Evolutionary conservation across 2,113 vertebrate species (phyloP).

Genomic region (Numida meleagris): DNA sequence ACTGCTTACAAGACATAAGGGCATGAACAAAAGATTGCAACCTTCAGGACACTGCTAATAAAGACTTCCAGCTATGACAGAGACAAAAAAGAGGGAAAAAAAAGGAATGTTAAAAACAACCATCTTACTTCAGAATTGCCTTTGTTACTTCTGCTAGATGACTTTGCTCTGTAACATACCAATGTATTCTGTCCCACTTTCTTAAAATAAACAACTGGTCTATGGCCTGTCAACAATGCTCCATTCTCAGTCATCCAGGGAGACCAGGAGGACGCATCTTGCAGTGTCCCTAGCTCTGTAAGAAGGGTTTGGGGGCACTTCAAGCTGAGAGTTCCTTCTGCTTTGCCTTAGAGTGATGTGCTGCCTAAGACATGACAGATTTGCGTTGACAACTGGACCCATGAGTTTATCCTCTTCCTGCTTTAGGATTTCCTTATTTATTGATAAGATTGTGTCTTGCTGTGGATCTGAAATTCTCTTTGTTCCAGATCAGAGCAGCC

Average conservation of each 20-base stretch:
- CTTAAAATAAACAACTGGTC: constrained; percentile 62
- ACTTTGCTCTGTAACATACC: neutral
- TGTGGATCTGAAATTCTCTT: neutral
- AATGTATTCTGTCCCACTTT: constrained; percentile 36
- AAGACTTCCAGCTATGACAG: neutral
- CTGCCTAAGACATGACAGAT: constrained; percentile 43
- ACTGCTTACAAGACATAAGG: neutral
- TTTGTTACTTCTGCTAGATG: constrained; percentile 27
- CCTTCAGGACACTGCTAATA: neutral
- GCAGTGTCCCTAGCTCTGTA: neutral
- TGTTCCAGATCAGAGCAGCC: neutral
- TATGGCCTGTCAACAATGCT: constrained; percentile 41
- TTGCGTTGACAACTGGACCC: constrained; percentile 38
- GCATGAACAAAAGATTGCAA: neutral
- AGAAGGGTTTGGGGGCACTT: constrained; percentile 38
- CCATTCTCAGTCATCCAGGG: constrained; percentile 32
- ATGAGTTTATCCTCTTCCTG: neutral
- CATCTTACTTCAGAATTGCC: neutral
- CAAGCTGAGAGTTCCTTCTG: constrained; percentile 32
- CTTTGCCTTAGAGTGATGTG: constrained; percentile 49
- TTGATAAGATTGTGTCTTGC: constrained; percentile 10
- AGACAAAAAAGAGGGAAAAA: neutral
- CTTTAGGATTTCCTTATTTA: neutral
- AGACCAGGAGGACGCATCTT: neutral
- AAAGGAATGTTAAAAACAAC: neutral